phyloP scores from a whole-genome alignment of 2,113 vertebrate species.

The Zapornia atra region DNA sequence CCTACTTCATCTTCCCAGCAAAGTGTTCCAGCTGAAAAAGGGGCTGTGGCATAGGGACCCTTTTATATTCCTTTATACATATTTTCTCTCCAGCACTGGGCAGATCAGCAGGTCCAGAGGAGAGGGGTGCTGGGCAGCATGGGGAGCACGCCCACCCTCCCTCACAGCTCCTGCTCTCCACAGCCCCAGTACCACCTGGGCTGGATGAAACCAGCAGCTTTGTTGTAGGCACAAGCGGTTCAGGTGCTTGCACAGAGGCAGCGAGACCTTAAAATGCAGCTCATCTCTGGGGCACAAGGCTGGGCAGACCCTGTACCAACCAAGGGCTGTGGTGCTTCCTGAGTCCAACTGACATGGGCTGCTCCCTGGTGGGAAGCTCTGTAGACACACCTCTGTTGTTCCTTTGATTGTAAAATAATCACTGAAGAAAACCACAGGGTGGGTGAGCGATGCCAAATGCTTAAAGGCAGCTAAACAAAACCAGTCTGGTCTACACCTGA shows the following conservation, averaged over 20 bases:
- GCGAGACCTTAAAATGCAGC: not conserved
- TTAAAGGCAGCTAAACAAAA: not conserved
- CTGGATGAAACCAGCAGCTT: not conserved
- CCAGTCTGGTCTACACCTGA: not conserved
- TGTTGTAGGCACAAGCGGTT: not conserved
- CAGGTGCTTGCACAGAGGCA: not conserved
- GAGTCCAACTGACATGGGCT: not conserved
- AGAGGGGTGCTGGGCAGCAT: fast-evolving
- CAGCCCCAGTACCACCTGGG: fast-evolving
- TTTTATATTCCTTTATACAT: not conserved
- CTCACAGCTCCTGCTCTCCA: not conserved
- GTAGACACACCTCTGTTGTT: not conserved
- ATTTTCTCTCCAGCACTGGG: not conserved
- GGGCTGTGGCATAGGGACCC: not conserved
- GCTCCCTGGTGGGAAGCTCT: not conserved
- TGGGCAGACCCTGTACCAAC: not conserved
- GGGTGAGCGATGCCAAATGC: not conserved
- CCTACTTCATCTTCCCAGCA: not conserved
- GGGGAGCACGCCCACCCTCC: not conserved
- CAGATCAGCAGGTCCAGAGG: not conserved
- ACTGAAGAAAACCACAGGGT: not conserved
- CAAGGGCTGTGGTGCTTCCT: not conserved
- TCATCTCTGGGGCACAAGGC: not conserved
- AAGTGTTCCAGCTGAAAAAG: not conserved
- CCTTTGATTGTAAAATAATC: not conserved